phyloP scores from a whole-genome alignment of 2,888 invertebrate species.

The Limnephilus rhombicus region DNA sequence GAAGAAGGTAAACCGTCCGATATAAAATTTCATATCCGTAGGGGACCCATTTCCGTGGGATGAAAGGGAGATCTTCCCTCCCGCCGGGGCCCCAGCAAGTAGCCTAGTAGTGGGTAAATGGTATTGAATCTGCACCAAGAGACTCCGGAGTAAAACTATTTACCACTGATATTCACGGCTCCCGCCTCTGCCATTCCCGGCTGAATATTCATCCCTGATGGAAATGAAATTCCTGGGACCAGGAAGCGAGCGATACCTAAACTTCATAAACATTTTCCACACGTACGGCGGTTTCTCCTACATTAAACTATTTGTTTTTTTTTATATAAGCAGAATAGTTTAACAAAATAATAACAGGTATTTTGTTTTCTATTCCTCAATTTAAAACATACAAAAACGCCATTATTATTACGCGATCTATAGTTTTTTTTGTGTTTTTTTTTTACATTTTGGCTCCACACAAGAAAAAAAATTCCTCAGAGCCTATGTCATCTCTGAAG shows the following conservation, averaged over 20 bases:
- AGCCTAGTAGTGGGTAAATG: not conserved
- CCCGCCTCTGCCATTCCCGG: conserved; percentile 2
- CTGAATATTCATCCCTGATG: conserved; percentile 29
- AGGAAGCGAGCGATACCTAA: not conserved
- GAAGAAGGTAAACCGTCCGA: not conserved
- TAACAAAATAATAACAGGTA: too few species aligned
- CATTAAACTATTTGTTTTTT: too few species aligned
- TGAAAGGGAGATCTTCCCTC: not conserved
- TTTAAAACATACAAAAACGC: not conserved
- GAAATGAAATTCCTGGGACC: conserved; percentile 2
- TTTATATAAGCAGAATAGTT: too few species aligned
- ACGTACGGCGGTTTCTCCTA: not conserved
- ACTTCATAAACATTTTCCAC: not conserved
- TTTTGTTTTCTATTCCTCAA: not conserved
- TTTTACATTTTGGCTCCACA: too few species aligned
- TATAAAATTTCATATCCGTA: conserved; percentile 9
- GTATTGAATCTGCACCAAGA: conserved; percentile 9
- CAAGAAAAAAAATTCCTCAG: too few species aligned
- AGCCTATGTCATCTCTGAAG: too few species aligned
- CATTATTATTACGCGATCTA: not conserved
- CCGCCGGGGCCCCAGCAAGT: not conserved
- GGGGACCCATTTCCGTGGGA: not conserved
- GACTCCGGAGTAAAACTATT: conserved; percentile 8
- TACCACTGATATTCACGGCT: conserved; percentile 26
- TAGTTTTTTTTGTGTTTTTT: too few species aligned